Conservation (phyloP, 1,140 invertebrate species). For the Aphaenogaster floridana region DNA sequence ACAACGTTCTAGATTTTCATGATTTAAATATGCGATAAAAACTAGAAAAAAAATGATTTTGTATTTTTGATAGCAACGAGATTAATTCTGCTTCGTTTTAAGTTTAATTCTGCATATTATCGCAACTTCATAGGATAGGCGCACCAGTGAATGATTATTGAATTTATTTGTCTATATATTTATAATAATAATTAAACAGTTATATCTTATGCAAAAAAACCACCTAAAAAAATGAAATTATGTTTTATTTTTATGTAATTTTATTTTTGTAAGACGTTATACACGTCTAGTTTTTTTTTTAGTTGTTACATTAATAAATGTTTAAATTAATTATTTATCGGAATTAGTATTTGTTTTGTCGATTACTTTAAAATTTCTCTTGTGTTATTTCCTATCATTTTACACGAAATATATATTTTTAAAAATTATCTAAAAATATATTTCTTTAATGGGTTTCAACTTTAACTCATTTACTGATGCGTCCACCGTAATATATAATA, state of each 20-base stretch:
- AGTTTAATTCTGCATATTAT: slow-evolving; percentile 24
- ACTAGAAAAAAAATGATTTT: neutral
- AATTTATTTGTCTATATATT: slow-evolving; percentile 1
- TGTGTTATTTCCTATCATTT: neutral
- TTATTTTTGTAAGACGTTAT: neutral
- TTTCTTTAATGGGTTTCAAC: neutral
- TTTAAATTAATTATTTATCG: slow-evolving; percentile 1
- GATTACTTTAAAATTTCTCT: neutral
- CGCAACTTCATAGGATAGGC: neutral
- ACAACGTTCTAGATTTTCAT: neutral
- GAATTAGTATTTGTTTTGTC: neutral
- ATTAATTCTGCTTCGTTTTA: slow-evolving; percentile 17
- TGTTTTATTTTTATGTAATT: neutral
- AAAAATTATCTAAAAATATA: neutral
- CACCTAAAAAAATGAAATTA: neutral
- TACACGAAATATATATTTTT: neutral
- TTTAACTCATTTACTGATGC: slow-evolving; percentile 10
- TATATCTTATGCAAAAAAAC: neutral
- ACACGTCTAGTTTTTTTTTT: neutral
- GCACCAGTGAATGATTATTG: neutral
- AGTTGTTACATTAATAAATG: neutral
- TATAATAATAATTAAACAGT: neutral
- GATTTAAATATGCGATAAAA: neutral
- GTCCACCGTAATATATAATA: neutral
- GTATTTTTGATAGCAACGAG: neutral